Conservation (phyloP, 2,113 vertebrate species). For the Pristiophorus japonicus region DNA sequence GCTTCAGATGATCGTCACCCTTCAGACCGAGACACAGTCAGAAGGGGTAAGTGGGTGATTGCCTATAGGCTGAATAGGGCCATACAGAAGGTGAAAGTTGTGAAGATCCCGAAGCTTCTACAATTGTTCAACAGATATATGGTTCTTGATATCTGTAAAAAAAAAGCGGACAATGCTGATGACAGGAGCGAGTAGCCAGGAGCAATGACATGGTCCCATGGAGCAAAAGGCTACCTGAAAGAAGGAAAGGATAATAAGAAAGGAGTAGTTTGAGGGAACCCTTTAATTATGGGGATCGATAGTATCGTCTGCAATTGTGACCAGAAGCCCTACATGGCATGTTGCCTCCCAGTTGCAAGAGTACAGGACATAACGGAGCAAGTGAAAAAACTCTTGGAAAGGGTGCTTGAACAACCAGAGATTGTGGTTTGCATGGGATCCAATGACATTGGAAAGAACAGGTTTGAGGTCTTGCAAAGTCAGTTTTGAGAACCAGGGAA, state of each 20-base stretch:
- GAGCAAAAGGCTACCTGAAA: not conserved
- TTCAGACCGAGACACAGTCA: no score
- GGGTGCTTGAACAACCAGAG: not conserved
- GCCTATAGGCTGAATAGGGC: no score
- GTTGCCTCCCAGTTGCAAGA: not conserved
- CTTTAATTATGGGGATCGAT: not conserved
- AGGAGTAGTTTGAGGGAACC: not conserved
- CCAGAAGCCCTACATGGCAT: not conserved
- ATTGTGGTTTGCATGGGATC: no score
- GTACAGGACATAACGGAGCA: not conserved
- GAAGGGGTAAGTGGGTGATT: no score
- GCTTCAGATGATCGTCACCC: no score
- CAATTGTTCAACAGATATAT: no score
- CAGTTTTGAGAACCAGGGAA: not conserved
- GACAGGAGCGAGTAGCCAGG: not conserved
- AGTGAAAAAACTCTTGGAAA: not conserved
- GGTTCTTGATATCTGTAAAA: not conserved
- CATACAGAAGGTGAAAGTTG: no score
- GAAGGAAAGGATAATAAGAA: not conserved
- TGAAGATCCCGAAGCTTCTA: no score
- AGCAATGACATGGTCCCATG: not conserved
- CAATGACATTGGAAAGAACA: not conserved
- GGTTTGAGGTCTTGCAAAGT: not conserved
- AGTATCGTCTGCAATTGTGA: not conserved
- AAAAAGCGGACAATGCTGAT: not conserved